A percentile compares a stretch with the other conserved stretches of the same genome.
These are phyloP conservation scores for Cynaeus angustus DNA, from an alignment of 2,888 invertebrate genomes.

Conservation along the genomic window DNA sequence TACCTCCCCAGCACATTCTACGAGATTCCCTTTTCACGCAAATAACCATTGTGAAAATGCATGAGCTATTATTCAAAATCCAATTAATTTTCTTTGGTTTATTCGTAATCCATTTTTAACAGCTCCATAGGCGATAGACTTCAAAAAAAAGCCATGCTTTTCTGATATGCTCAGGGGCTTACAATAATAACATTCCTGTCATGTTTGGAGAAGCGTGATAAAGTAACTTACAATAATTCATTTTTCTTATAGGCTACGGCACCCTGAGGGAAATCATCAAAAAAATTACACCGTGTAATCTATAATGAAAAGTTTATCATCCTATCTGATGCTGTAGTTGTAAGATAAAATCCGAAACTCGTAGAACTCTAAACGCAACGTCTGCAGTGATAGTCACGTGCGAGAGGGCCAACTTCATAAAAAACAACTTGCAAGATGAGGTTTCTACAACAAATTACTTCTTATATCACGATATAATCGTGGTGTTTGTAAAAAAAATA, in stretches of 20 bases:
- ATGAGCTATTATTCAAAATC: constrained; percentile 20
- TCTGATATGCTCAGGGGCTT: constrained; percentile 36
- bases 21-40: constrained; percentile 21
- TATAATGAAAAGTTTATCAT: constrained; percentile 51
- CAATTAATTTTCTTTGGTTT: constrained; percentile 34
- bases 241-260: constrained; percentile 46
- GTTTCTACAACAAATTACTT: constrained; percentile 11
- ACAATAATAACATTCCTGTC: constrained; percentile 49
- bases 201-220: constrained; percentile 47
- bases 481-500: constrained; percentile 21
- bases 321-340: constrained; percentile 35
- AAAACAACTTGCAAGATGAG: constrained; percentile 26
- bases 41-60: constrained; percentile 15
- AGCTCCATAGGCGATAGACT: constrained; percentile 27
- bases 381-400: constrained; percentile 29
- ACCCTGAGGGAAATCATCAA: constrained; percentile 53
- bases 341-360: constrained; percentile 23
- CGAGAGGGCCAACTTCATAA: constrained; percentile 24
- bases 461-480: constrained; percentile 19
- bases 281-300: constrained; percentile 49
- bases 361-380: constrained; percentile 19
- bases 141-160: constrained; percentile 28
- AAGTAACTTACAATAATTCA: constrained; percentile 51
- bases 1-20: constrained; percentile 48
- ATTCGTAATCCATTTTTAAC: constrained; percentile 24